Base-by-base conservation (phyloP, 2,113 vertebrate species). In the Xiphorhynchus elegans region DNA sequence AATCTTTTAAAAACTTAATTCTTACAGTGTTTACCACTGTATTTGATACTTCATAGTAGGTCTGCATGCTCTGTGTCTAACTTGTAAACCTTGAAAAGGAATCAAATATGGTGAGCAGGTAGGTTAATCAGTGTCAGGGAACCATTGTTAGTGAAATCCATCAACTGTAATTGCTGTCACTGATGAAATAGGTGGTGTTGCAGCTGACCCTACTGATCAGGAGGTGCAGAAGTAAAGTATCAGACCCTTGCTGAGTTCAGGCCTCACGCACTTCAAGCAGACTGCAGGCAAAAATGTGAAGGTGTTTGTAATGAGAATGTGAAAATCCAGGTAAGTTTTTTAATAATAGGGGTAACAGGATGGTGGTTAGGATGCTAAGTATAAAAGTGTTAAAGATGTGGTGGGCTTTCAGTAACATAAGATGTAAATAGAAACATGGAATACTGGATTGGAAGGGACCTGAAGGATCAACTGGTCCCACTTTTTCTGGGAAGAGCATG, bases 81-180 rank as follows among this genome's bases (percentile, higher is more conserved):
- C 49, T 69, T 37, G 20, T 46, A 83, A 85, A 76, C 37, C 40
- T 64, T 87, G 81, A 82, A 89, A 85, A 60, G 13, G 28, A 87
- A 60, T 93, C 74, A 89, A 64, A 55, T 91, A 19, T 52, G 6
- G 24, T 83, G 58, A 94, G 44, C 62, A 58, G 63, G 28, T 89
- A 47, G 87, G 87, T 94, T 94, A 94, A 93, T 94, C 67, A 85
- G 85, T 93, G 89, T 76, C 82, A 56, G 58, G 67, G 59, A 87
- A 28, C 37, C 13, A 55, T 49, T 76, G 67, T 59, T 87, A 49
- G 78, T 82, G 74, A 91, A 96, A 90, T 79, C 85, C 31, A 89
- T 89, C 44, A 82, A 72, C 33, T 76, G 16, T 85, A 88, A 93
- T 94, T 94, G 79, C 63, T 95, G 87, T 87, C 75, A 68, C 26